These are phyloP conservation scores for Eidolon dupreanum DNA, from an alignment of 2,797 vertebrate species.

Conservation along the genomic window DNA sequence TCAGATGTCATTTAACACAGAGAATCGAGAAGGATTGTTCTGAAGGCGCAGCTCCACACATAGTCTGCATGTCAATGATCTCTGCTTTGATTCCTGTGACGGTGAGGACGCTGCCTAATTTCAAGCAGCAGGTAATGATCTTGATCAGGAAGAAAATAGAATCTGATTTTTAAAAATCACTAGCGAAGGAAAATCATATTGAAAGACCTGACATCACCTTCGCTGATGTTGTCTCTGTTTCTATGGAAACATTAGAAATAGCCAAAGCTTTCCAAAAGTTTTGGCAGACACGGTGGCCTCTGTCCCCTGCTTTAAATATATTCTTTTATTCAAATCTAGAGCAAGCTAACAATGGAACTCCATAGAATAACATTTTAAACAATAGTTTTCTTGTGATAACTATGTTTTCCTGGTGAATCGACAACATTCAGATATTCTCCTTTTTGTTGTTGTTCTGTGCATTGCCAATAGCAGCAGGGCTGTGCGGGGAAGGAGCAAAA, in stretches of 20 bases:
- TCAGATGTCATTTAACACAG: background rate
- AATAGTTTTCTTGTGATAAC: background rate
- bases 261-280: background rate
- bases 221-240: background rate
- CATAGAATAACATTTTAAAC: background rate
- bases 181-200: background rate
- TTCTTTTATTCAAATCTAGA: background rate
- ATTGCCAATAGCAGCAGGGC: background rate
- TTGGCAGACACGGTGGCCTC: background rate
- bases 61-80: background rate
- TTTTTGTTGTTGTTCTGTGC: background rate
- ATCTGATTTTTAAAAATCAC: background rate
- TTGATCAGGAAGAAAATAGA: background rate
- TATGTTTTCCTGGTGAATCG: background rate
- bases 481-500: background rate
- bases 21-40: background rate
- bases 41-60: background rate
- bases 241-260: constrained; percentile 4
- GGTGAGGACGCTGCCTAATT: background rate
- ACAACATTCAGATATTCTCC: background rate
- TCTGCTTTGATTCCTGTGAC: background rate
- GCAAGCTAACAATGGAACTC: background rate
- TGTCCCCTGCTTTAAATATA: background rate
- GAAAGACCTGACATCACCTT: background rate
- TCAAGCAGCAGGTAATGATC: background rate